Percentiles rank a stretch among this genome's conserved stretches.
Evolutionary conservation across 1,140 invertebrate species (phyloP).

Genomic region (Reticulitermes speratus): DNA sequence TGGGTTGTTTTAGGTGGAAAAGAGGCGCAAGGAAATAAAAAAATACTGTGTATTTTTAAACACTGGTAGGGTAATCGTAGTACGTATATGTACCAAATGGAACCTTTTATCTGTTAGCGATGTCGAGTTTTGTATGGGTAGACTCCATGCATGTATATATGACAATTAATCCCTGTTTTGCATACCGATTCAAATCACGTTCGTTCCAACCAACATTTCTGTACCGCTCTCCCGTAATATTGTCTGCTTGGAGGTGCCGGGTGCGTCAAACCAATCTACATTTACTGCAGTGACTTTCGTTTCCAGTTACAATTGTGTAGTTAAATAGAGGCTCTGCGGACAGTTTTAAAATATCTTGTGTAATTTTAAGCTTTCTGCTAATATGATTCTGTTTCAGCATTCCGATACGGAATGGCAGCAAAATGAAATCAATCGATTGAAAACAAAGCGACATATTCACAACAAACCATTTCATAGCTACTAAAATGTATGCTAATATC

Average conservation of each 20-base stretch:
- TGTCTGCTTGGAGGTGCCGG: constrained; percentile 11
- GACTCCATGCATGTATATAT: neutral
- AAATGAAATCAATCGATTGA: too few relatives aligned
- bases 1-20: neutral
- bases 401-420: too few relatives aligned
- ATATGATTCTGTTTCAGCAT: too few relatives aligned
- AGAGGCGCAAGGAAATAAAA: neutral
- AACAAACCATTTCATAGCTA: too few relatives aligned
- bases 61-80: neutral
- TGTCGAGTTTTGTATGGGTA: neutral
- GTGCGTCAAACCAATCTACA: neutral
- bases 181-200: constrained; percentile 6
- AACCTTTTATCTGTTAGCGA: neutral
- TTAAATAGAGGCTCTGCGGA: too few relatives aligned
- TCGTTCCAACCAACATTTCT: neutral
- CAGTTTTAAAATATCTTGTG: too few relatives aligned
- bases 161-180: constrained; percentile 8
- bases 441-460: too few relatives aligned
- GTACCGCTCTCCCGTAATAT: neutral
- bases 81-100: neutral
- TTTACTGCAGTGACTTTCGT: neutral
- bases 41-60: neutral
- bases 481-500: too few relatives aligned
- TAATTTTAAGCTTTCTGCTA: too few relatives aligned
- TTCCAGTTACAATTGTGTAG: neutral